Percentiles rank a stretch among this genome's conserved stretches.
phyloP scores from a whole-genome alignment of 1,140 invertebrate genomes.

The Harpegnathos saltator region DNA sequence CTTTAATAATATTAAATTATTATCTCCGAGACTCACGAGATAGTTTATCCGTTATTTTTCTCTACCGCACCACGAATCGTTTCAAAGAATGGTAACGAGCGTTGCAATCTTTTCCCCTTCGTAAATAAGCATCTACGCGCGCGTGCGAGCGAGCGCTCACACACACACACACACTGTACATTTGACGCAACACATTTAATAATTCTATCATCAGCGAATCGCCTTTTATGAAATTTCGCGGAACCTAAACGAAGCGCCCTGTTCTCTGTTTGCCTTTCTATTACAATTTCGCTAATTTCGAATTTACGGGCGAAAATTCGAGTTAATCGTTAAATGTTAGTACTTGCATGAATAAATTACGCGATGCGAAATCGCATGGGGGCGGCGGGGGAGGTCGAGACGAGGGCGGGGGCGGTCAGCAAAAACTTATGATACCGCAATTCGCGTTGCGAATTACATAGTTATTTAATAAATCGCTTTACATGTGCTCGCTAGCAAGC shows the following conservation, averaged over 20 bases:
- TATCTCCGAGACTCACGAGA: constrained; percentile 10
- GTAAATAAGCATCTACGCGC: neutral
- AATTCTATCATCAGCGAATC: neutral
- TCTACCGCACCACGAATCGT: neutral
- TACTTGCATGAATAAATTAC: constrained; percentile 59
- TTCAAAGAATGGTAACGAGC: neutral
- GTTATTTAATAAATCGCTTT: constrained; percentile 62
- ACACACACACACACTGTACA: neutral
- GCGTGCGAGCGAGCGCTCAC: no score
- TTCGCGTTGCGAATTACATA: constrained; percentile 54
- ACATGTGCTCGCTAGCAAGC: constrained; percentile 50
- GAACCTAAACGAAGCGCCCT: neutral
- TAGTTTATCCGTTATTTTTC: constrained; percentile 26
- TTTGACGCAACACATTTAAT: neutral
- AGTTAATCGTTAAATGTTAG: constrained; percentile 56
- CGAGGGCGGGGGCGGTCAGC: neutral
- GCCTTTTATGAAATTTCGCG: neutral
- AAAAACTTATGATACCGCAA: constrained; percentile 58
- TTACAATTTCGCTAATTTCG: constrained; percentile 36
- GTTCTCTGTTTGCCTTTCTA: neutral
- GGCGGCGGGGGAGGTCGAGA: neutral
- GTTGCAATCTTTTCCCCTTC: neutral
- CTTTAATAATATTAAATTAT: constrained; percentile 50
- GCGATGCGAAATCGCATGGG: constrained; percentile 3
- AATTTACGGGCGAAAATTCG: constrained; percentile 32